Percentiles rank a stretch among this genome's conserved stretches.
These are phyloP conservation scores for Paramuricea clavata DNA, from an alignment of 92 coral and sea anemone genomes.

Conservation along the genomic window DNA sequence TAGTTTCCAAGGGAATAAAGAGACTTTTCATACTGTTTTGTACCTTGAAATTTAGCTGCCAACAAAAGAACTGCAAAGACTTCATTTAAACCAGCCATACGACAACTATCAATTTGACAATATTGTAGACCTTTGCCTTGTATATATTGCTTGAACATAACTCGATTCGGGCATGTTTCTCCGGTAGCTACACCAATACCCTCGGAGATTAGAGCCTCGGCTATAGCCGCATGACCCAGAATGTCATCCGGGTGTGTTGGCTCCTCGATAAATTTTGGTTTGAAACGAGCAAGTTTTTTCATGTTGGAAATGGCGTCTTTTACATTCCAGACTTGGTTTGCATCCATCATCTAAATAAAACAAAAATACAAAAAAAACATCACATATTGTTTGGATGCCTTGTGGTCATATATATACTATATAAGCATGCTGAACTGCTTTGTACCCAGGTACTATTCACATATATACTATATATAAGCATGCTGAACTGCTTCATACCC, in stretches of 20 bases:
- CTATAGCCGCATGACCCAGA: constrained; percentile 93
- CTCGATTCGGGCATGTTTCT: constrained; percentile 95
- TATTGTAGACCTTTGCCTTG: constrained; percentile 91
- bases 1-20: not conserved
- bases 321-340: constrained; percentile 97
- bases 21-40: too few relatives aligned
- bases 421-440: too few relatives aligned
- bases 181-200: constrained; percentile 99
- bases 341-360: constrained; percentile 86
- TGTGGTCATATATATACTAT: too few relatives aligned
- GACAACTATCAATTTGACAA: constrained; percentile 98
- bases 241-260: constrained; percentile 99
- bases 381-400: not conserved
- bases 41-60: constrained; percentile 98
- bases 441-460: too few relatives aligned
- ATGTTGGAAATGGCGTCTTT: constrained; percentile 82
- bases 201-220: constrained; percentile 83
- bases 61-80: constrained; percentile 83
- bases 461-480: too few relatives aligned
- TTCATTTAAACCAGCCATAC: constrained; percentile 94
- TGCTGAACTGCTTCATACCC: too few relatives aligned
- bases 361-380: not conserved
- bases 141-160: constrained; percentile 94
- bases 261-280: constrained; percentile 97
- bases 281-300: constrained; percentile 85